Base-by-base conservation (phyloP, 2,797 vertebrate species). In the Natrix natrix region DNA sequence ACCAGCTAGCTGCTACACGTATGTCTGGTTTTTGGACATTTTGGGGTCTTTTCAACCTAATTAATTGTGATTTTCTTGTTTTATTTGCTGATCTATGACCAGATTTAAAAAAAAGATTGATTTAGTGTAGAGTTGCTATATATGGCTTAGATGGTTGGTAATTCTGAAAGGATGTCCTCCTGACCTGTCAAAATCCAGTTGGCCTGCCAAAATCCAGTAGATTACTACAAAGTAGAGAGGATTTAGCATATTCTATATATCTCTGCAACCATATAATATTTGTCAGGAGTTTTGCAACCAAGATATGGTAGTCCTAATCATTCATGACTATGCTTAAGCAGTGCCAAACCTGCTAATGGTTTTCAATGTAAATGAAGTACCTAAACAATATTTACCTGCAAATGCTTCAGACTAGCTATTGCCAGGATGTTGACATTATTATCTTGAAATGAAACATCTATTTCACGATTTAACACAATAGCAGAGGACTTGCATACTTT, bases 401-500 rank as follows among this genome's bases (percentile, higher is more conserved):
- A 97, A 95, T 97, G 97, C 97, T 98, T 98, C 95, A 97, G 96
- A 96, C 98, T 99, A 97, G 99, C 98, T 94, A 98, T 98, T 63
- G 98, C 98, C 20, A 98, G 98, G 95, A 99, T 97, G 6, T 97
- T 97, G 89, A 98, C 96, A 94, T 98, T 97, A 74, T 95, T 96
- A 8, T 96, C 97, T 56, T 94, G 96, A 97, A 99, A 99, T 16
- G 98, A 93, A 89, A 98, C 98, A 57, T 99, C 98, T 12, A 98
- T 97, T 95, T 99, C 98, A 97, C 98, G 98, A 97, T 99, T 99
- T 93, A 99, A 98, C 63, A 98, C 97, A 94, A 98, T 95, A 60
- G 98, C 98, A 32, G 98, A 99, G 88, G 98, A 98, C 87, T 98
- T 98, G 98, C 98, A 99, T n/a, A 99, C 98, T 93, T 98, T 99